A percentile compares a stretch with the other conserved stretches of the same genome.
These are phyloP conservation scores for Vombatus ursinus DNA, from an alignment of 2,113 vertebrate genomes.

Conservation along the genomic window DNA sequence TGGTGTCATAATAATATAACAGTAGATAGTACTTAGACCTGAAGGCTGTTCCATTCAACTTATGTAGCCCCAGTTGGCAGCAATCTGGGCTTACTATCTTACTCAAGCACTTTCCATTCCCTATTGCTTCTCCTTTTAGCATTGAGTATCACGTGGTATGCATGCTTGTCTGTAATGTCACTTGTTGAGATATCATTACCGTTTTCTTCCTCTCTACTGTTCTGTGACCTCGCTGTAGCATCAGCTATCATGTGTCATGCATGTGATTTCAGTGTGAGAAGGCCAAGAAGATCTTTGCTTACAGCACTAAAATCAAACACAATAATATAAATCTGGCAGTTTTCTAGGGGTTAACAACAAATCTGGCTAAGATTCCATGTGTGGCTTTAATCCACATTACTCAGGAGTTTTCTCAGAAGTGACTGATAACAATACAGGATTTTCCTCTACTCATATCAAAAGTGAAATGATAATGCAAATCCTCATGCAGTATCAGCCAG, in stretches of 20 bases:
- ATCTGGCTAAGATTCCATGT: no score
- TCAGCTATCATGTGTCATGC: background rate
- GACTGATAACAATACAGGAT: background rate
- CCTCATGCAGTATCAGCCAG: background rate
- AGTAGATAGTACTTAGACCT: background rate
- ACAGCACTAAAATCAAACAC: background rate
- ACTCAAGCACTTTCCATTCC: slow-evolving; percentile 55
- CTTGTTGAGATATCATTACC: slow-evolving; percentile 5
- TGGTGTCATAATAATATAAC: background rate
- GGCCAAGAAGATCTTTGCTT: background rate
- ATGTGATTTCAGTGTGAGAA: background rate
- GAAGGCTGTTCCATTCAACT: background rate
- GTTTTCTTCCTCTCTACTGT: background rate
- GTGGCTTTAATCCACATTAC: background rate
- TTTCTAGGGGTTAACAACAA: background rate
- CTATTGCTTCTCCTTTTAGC: slow-evolving; percentile 57
- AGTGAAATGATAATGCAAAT: background rate
- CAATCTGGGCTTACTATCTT: background rate
- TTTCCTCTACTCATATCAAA: background rate
- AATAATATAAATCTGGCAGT: background rate
- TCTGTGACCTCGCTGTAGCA: background rate
- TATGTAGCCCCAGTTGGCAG: background rate
- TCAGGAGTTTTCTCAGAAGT: background rate
- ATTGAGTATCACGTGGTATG: background rate
- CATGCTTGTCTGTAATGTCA: slow-evolving; percentile 24